Evolutionary conservation across 2,888 invertebrate species (phyloP).

Genomic region (Sepiola atlantica): DNA sequence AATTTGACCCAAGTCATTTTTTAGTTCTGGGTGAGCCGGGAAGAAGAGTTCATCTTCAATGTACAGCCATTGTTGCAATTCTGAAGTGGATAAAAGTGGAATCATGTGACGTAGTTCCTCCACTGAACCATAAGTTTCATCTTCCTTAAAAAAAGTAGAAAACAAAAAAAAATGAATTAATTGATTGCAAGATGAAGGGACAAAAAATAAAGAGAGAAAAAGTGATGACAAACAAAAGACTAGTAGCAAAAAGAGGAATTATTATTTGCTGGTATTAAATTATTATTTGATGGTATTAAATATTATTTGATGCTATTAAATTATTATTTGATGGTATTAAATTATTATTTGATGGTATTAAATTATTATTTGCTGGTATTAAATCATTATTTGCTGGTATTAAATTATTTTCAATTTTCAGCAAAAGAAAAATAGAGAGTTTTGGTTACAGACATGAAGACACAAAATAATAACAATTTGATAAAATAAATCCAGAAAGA

Average conservation of each 20-base stretch:
- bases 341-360: too few species aligned
- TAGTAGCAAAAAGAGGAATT: too few species aligned
- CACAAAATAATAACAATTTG: background rate
- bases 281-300: too few species aligned
- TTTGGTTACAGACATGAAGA: background rate
- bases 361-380: too few species aligned
- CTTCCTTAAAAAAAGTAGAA: background rate
- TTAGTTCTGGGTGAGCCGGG: constrained; percentile 64
- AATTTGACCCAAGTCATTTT: constrained; percentile 63
- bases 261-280: too few species aligned
- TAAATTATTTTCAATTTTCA: too few species aligned
- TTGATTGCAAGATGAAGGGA: background rate
- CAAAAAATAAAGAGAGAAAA: background rate
- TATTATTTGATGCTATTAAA: too few species aligned
- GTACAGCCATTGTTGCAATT: constrained; percentile 65
- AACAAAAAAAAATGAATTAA: background rate
- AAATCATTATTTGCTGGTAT: too few species aligned
- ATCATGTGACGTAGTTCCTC: constrained; percentile 36
- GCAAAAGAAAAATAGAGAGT: too few species aligned
- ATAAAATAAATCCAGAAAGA: background rate
- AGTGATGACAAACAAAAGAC: background rate
- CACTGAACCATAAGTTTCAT: background rate
- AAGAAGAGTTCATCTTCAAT: constrained; percentile 73
- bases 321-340: too few species aligned
- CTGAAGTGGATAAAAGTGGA: background rate